These are phyloP conservation scores for Hippocampus guttulatus DNA, from an alignment of 2,113 vertebrate species.

Conservation along the genomic window DNA sequence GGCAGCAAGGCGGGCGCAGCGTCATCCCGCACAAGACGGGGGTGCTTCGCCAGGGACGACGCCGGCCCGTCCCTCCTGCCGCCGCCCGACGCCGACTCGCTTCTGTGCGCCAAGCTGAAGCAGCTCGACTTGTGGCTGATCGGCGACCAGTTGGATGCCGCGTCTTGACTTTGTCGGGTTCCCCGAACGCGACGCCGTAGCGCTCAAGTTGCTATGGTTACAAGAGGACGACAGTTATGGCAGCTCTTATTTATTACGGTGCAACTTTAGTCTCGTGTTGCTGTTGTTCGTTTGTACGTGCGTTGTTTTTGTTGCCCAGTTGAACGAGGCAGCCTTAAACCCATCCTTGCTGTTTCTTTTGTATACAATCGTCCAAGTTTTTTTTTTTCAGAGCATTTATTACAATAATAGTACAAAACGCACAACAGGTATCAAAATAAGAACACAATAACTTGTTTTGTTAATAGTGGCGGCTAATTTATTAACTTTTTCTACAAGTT, in stretches of 20 bases:
- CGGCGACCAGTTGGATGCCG: constrained; percentile 49
- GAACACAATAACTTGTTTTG: constrained; percentile 36
- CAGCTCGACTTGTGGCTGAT: constrained; percentile 66
- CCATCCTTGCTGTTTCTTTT: background rate
- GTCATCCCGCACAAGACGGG: constrained; percentile 50
- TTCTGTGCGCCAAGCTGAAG: constrained; percentile 71
- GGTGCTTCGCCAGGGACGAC: constrained; percentile 52
- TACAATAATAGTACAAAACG: constrained; percentile 43
- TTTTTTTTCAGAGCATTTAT: constrained; percentile 25
- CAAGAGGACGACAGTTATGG: background rate
- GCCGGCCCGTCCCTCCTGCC: constrained; percentile 20
- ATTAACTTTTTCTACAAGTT: background rate
- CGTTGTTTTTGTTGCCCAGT: background rate
- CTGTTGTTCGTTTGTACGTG: background rate
- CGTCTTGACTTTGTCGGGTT: background rate
- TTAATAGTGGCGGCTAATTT: background rate
- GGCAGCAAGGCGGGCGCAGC: constrained; percentile 15
- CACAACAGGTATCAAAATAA: constrained; percentile 39
- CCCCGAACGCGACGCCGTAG: background rate
- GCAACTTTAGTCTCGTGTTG: background rate
- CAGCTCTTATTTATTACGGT: constrained; percentile 8
- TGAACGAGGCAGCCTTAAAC: constrained; percentile 4
- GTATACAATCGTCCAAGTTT: background rate
- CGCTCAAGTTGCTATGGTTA: background rate
- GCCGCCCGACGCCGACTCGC: constrained; percentile 73